These are phyloP conservation scores for Spodoptera litura DNA, from an alignment of 1,140 invertebrate genomes.

Conservation along the genomic window DNA sequence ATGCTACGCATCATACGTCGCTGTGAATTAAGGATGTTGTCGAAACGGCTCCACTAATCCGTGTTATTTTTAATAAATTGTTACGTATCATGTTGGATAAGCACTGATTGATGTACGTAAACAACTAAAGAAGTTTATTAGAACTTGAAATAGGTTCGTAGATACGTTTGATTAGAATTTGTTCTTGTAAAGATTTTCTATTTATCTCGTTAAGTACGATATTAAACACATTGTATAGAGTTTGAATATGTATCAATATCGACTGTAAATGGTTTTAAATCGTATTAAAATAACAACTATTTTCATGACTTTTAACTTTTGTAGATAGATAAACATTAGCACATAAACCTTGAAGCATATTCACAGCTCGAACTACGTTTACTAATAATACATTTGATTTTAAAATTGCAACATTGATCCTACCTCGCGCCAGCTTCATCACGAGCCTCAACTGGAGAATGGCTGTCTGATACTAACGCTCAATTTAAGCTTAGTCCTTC, in stretches of 20 bases:
- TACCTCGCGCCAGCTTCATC: constrained; percentile 16
- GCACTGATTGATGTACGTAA: constrained; percentile 1
- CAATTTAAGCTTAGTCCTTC: constrained; percentile 23
- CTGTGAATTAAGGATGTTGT: constrained; percentile 68
- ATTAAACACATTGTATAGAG: not conserved
- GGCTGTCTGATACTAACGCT: constrained; percentile 11
- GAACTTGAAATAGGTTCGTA: too few relatives aligned
- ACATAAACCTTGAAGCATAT: constrained; percentile 26
- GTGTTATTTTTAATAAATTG: constrained; percentile 37
- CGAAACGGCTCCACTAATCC: constrained; percentile 52
- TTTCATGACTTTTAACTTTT: not conserved
- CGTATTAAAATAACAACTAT: constrained; percentile 6
- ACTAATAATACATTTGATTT: constrained; percentile 40
- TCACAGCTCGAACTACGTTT: constrained; percentile 30
- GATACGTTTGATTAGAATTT: too few relatives aligned
- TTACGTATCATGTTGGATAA: constrained; percentile 34
- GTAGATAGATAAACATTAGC: constrained; percentile 18
- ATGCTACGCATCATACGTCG: constrained; percentile 68
- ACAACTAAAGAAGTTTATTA: constrained; percentile 15
- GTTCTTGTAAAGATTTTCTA: too few relatives aligned
- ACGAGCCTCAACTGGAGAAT: constrained; percentile 26
- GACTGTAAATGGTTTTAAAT: too few relatives aligned
- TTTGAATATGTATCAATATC: not conserved
- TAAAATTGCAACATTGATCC: constrained; percentile 41
- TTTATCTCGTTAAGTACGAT: too few relatives aligned